phyloP scores from a whole-genome alignment of 64 coral and sea anemone species.

The Pachyseris speciosa region DNA sequence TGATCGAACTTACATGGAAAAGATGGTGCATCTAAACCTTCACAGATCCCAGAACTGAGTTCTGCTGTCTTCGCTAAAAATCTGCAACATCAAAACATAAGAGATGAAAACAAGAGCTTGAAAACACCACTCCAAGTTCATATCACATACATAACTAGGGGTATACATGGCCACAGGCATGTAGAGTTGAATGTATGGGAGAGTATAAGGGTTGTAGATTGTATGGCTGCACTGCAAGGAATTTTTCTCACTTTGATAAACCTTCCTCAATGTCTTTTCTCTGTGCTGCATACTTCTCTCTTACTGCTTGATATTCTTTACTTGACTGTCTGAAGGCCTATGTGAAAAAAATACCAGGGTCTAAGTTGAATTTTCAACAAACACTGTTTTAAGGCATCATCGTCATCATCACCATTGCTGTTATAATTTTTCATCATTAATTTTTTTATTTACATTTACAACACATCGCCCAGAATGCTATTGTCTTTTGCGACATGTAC shows the following conservation, averaged over 20 bases:
- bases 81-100: conserved; percentile 43
- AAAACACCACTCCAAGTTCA: not conserved
- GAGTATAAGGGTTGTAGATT: no score
- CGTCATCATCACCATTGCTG: no score
- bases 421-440: no score
- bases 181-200: not conserved
- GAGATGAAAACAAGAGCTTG: not conserved
- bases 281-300: conserved; percentile 95
- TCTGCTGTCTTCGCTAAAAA: conserved; percentile 97
- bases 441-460: no score
- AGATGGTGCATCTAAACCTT: conserved; percentile 73
- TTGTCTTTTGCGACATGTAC: no score
- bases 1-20: conserved; percentile 92
- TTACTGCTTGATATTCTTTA: conserved; percentile 89
- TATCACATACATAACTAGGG: not conserved
- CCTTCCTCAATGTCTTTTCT: conserved; percentile 96
- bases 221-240: not conserved
- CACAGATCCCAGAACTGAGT: conserved; percentile 78
- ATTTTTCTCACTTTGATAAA: conserved; percentile 78
- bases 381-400: no score
- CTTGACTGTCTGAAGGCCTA: conserved; percentile 83
- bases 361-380: not conserved
- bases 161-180: not conserved
- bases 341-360: not conserved
- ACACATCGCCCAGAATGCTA: no score